Base-by-base conservation (phyloP, 2,797 vertebrate genomes). In the Cottoperca gobio region DNA sequence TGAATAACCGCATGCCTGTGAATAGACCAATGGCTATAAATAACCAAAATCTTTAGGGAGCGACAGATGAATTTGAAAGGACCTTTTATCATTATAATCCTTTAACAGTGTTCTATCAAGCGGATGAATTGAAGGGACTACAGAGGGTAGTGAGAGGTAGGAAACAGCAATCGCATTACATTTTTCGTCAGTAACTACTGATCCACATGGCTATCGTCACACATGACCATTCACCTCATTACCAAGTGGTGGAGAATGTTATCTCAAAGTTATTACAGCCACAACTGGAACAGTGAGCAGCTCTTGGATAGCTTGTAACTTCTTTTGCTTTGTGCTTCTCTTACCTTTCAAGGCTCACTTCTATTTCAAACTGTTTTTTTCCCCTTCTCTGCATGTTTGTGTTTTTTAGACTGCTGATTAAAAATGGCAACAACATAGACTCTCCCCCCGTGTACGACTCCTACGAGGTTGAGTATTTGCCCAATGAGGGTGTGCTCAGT, bases 401-500 rank as follows among this genome's bases (percentile, higher is more conserved):
- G 40, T 64, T 39, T 73, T 79, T 65, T 77, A 99, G 98, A 90
- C 95, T 99, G 63, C 95, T 99, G 70, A 99, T 99, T 82, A 97
- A 97, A 70, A 96, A 99, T 0, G 98, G 98, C 58, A 97, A 97
- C 93, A 97, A 96, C 16, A 96, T 98, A 50, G 97, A 99, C 85
- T 96, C 98, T 0, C 94, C 97, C 0, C 96, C 96, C 0, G 92
- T 99, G 73, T 99, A 99, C 0, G 98, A 99, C 88, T 99, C 98
- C 16, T 99, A 98, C 0, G 97, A 99, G 90, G 97, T 99, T 37
- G 98, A 99, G 77, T 99, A 99, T 87, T 90, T 99, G 88, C 98
- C 98, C 85, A 98, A 97, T 0, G 98, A 99, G 86, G 98, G 98
- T 3, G 94, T 99, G 66, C 92, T 97, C 88, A 98, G 98, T 73